phyloP scores from a whole-genome alignment of 37 sponge, comb jelly and placozoan genomes.

The Halichondria panicea region DNA sequence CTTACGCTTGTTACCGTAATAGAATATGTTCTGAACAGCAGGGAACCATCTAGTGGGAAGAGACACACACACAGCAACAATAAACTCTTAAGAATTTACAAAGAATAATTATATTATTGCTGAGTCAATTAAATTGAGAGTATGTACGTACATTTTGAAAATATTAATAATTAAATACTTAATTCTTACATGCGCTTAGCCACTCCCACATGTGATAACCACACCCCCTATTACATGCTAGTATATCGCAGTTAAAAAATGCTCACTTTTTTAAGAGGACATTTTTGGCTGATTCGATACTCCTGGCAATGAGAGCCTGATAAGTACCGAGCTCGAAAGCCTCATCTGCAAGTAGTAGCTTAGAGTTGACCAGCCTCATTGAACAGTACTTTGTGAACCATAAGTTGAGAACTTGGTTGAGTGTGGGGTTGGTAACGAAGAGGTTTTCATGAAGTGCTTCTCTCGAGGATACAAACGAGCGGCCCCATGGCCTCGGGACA shows the following conservation, averaged over 20 bases:
- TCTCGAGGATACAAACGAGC: constrained; percentile 42
- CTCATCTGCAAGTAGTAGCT: constrained; percentile 59
- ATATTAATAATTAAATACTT: neutral
- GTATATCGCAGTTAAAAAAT: too few species aligned
- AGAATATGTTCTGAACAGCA: constrained; percentile 96
- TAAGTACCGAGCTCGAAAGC: constrained; percentile 72
- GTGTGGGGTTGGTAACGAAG: constrained; percentile 83
- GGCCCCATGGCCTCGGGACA: constrained; percentile 94
- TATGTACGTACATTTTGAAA: neutral
- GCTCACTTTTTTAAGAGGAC: constrained; percentile 78
- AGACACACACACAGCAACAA: too few species aligned
- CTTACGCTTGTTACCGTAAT: constrained; percentile 90
- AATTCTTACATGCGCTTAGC: neutral
- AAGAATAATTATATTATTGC: too few species aligned
- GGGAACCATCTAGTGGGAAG: constrained; percentile 83
- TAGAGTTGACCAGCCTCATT: constrained; percentile 63
- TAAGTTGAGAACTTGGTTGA: constrained; percentile 77
- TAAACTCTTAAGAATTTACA: too few species aligned
- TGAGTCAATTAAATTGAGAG: too few species aligned
- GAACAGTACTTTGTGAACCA: constrained; percentile 81
- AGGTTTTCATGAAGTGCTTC: constrained; percentile 50
- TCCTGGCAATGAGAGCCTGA: constrained; percentile 60
- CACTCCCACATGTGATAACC: neutral
- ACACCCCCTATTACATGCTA: neutral
- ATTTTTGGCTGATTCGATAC: constrained; percentile 77